Base-by-base conservation (phyloP, 2,888 invertebrate species). In the Phania funesta region DNA sequence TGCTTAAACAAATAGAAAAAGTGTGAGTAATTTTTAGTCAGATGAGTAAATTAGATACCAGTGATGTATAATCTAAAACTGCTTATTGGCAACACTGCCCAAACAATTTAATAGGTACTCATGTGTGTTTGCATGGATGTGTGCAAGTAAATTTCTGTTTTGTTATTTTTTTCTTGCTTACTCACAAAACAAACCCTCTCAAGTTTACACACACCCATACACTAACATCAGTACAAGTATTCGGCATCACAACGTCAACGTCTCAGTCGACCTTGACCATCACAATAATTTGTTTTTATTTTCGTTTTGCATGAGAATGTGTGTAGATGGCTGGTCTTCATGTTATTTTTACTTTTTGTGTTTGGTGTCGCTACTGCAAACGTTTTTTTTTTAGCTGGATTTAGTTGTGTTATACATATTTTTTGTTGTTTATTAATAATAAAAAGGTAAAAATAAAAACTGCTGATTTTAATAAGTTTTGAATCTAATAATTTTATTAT, bases 221-320 rank as follows among this genome's bases (percentile, higher is more conserved):
- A 35, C 22, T 2, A 8, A 22, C 6, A 22, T 58, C 41, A 6
- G 44, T 60, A 62, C 18, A 9, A 50, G 60, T 50, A 54, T 64
- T 64, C 26, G 64, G 74, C 56, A 74, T 35, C 64, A 48, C 35
- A 24, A 46, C 74, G 74, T 56, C 16, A 87, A 85, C 87, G 87
- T 85, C 85, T 86, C 86, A 85, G 87, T 87, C 88, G 88, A 88
- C 88, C 88, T 88, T 88, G 88, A 88, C 88, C 88, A 88, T 88
- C 88, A 87, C 88, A 88, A 88, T 88, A 87, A 86, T 88, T 88
- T 87, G 85, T 86, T 86, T 86, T 87, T 86, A 84, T 86, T 52
- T 56, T 32, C 26, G 18, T 24, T 41, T 50, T 62, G 9, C 38
- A 4, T 44, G 26, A n/a, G 35, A 1, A 1, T 50, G 20, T 62